These are phyloP conservation scores for Pachypsylla venusta DNA, from an alignment of 1,140 invertebrate species.

Conservation along the genomic window DNA sequence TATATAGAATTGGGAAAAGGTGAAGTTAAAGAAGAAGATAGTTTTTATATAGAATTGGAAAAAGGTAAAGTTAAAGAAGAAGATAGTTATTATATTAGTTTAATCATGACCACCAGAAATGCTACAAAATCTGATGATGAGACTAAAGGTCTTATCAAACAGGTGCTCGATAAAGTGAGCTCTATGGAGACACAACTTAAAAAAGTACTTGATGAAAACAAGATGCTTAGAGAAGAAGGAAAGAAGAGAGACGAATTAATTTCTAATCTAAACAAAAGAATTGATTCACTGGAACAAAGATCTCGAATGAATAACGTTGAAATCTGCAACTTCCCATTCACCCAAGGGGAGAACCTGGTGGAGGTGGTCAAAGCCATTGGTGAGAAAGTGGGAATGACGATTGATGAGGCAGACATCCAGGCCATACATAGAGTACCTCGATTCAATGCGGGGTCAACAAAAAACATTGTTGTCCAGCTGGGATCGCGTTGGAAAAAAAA, in stretches of 20 bases:
- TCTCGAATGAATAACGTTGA: not conserved
- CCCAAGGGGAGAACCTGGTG: not conserved
- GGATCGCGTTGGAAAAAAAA: not conserved
- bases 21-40: too few relatives aligned
- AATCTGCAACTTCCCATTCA: not conserved
- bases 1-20: too few relatives aligned
- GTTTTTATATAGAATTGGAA: too few relatives aligned
- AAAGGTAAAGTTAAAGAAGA: too few relatives aligned
- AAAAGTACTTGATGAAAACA: not conserved
- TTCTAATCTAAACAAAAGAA: not conserved
- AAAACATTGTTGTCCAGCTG: conserved; percentile 1
- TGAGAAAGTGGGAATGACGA: not conserved
- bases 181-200: not conserved
- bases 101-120: too few relatives aligned
- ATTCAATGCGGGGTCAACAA: not conserved
- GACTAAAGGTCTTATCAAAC: not conserved
- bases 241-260: not conserved
- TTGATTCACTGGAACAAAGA: not conserved
- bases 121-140: too few relatives aligned
- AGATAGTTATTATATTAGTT: too few relatives aligned
- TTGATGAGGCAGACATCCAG: not conserved
- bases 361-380: not conserved
- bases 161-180: not conserved
- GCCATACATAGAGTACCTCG: not conserved
- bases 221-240: not conserved